A percentile compares a stretch with the other conserved stretches of the same genome.
Evolutionary conservation across 1,140 invertebrate species (phyloP).

Genomic region (Drosophila kohkoa): DNA sequence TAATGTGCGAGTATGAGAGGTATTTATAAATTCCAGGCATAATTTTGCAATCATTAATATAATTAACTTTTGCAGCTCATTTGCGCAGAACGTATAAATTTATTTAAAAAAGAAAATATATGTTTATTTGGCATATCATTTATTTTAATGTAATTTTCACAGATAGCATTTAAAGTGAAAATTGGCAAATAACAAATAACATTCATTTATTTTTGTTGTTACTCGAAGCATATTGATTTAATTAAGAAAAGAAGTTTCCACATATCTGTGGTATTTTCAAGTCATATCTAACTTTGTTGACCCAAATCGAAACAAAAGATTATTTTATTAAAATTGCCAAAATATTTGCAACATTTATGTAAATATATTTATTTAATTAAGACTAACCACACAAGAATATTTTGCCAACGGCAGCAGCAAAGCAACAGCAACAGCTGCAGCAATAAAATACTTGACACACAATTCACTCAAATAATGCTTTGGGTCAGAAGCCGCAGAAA

Average conservation of each 20-base stretch:
- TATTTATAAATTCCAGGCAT: not conserved
- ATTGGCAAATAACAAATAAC: too few species aligned
- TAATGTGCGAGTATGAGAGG: too few species aligned
- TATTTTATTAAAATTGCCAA: not conserved
- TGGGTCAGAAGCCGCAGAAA: slow-evolving; percentile 25
- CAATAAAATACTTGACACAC: slow-evolving; percentile 1
- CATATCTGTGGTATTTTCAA: not conserved
- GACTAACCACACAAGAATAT: slow-evolving; percentile 1
- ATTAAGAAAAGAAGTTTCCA: not conserved
- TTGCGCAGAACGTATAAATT: not conserved
- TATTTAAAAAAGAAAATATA: not conserved
- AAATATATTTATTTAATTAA: slow-evolving; percentile 44
- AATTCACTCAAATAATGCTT: slow-evolving; percentile 4
- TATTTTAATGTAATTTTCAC: not conserved
- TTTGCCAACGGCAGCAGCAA: not conserved
- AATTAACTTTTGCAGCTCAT: not conserved
- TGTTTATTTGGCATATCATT: too few species aligned
- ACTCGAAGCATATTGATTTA: not conserved
- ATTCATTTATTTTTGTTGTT: not conserved
- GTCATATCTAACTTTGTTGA: not conserved
- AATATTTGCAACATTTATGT: slow-evolving; percentile 9
- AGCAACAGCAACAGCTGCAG: not conserved
- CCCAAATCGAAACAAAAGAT: not conserved
- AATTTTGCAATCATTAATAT: not conserved
- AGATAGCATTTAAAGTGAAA: too few species aligned